These are phyloP conservation scores for Microctenopoma steveboyesi DNA, from an alignment of 2,797 vertebrate genomes.

Conservation along the genomic window DNA sequence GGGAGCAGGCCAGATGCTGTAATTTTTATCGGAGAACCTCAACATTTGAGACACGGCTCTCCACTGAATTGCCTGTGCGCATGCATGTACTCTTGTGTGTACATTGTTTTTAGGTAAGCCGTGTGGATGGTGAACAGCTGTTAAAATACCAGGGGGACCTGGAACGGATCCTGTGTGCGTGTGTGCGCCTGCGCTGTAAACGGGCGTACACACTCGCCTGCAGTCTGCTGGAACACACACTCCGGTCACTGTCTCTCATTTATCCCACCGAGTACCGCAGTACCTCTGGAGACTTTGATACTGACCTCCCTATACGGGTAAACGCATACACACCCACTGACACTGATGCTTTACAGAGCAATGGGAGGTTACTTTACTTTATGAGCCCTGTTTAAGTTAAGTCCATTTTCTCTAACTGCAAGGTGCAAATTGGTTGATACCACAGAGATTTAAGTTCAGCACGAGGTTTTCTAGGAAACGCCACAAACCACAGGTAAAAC, in stretches of 20 bases:
- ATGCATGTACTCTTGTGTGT: slow-evolving; percentile 8
- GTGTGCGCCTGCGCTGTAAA: slow-evolving; percentile 92
- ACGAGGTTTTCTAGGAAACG: slow-evolving; percentile 23
- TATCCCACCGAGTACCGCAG: slow-evolving; percentile 98
- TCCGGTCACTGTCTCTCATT: slow-evolving; percentile 94
- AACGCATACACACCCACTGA: slow-evolving; percentile 39
- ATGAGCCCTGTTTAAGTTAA: slow-evolving; percentile 12
- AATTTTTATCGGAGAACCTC: slow-evolving; percentile 71
- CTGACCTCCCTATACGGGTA: slow-evolving; percentile 94
- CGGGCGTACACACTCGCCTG: slow-evolving; percentile 94
- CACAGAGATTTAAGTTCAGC: slow-evolving; percentile 27
- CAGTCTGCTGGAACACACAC: slow-evolving; percentile 93
- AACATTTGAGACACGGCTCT: slow-evolving; percentile 70
- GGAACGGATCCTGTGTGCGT: slow-evolving; percentile 90
- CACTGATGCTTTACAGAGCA: background rate
- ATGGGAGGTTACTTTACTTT: background rate
- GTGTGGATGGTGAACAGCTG: slow-evolving; percentile 95
- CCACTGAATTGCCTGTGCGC: slow-evolving; percentile 41
- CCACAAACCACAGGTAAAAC: slow-evolving; percentile 22
- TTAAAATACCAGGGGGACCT: slow-evolving; percentile 91
- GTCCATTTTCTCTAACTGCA: background rate
- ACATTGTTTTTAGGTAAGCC: slow-evolving; percentile 86
- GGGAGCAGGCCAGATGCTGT: slow-evolving; percentile 59
- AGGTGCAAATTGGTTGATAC: too few relatives aligned
- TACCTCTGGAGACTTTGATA: slow-evolving; percentile 91